Base-by-base conservation (phyloP, 1,140 invertebrate species). In the Trichonephila clavata region DNA sequence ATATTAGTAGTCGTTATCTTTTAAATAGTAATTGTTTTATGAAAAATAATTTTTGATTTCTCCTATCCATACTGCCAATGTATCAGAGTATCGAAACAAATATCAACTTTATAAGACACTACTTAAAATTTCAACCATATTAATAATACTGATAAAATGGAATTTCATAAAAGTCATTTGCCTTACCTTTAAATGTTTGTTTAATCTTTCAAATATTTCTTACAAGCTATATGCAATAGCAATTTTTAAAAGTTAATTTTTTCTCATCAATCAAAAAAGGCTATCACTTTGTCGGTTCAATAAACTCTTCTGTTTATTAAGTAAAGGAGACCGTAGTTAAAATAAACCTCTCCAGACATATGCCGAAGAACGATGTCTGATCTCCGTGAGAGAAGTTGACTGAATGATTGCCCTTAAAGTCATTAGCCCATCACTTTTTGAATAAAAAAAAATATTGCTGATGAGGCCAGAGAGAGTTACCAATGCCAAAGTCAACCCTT, bases 401-500 rank as follows among this genome's bases (percentile, higher is more conserved):
- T 77, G 71, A 77, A 39, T 77, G 71, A 77, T 77, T 16, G 20
- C 81, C 81, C 7, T 20, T 57, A 8, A n/a, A 83, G 81, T 83
- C 81, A 83, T 83, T 83, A 83, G 80, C 80, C 80, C 80, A 24
- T 83, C 81, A 59, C 81, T 27, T 77, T 77, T 32, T 16, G 32
- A 77, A 77, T 32, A 77, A 77, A 77, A 77, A 18, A 39, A 50
- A 83, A 83, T 57, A 83, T 57, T 83, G 81, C 81, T 83, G 81
- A 83, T 83, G 50, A 50, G 43, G 24, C 39, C 39, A 59, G n/a
- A n/a, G n/a, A n/a, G n/a, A n/a, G 50, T 10, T 57, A 59, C 10
- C 81, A 83, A 83, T 83, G 81, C 81, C 81, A 83, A 83, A 83
- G 81, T 83, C 81, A 83, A 83, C 50, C n/a, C 20, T 10, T 24